Conservation (phyloP, 2,113 vertebrate genomes). For the Sander lucioperca region DNA sequence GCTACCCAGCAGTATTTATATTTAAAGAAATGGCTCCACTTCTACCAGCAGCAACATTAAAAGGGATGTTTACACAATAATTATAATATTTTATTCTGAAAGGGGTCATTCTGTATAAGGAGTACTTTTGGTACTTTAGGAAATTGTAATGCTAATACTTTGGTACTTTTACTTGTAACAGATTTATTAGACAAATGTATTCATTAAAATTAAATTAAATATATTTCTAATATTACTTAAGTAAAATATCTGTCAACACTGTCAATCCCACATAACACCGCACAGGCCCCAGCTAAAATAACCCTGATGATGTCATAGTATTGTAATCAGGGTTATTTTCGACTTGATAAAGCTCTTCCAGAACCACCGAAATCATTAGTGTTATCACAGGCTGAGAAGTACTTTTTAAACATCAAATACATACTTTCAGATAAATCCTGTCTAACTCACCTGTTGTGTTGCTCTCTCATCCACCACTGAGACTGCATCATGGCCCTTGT, state of each 20-base stretch:
- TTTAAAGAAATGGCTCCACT: too few relatives aligned
- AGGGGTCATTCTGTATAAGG: too few relatives aligned
- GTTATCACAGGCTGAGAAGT: not conserved
- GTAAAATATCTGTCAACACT: not conserved
- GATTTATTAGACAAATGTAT: too few relatives aligned
- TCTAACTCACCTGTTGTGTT: conserved; percentile 74
- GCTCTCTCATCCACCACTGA: conserved; percentile 61
- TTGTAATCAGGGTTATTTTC: not conserved
- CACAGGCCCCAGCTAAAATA: not conserved
- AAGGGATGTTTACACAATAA: too few relatives aligned
- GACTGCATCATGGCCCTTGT: conserved; percentile 78
- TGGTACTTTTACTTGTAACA: too few relatives aligned
- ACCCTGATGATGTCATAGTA: not conserved
- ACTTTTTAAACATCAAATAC: not conserved
- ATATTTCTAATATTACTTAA: not conserved
- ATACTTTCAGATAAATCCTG: not conserved
- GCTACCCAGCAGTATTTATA: too few relatives aligned
- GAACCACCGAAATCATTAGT: not conserved
- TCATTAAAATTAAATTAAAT: too few relatives aligned
- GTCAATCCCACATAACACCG: not conserved
- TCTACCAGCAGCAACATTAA: too few relatives aligned
- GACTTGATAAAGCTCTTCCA: not conserved
- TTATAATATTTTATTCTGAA: too few relatives aligned
- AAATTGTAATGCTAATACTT: too few relatives aligned
- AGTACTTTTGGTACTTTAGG: too few relatives aligned